Evolutionary conservation across 2,888 invertebrate species (phyloP).

Genomic region (Invenusta paracnida): DNA sequence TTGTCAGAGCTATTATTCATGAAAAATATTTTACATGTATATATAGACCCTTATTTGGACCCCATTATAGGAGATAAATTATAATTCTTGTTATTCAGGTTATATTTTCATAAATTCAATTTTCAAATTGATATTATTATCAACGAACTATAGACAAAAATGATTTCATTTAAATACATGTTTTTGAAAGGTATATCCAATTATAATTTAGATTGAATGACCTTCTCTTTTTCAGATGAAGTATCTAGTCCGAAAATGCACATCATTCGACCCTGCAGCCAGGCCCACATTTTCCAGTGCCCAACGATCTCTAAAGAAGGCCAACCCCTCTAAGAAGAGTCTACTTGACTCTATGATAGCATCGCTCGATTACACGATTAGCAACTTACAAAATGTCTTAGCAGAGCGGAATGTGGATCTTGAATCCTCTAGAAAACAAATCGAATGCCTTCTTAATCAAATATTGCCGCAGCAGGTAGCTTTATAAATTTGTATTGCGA

Average conservation of each 20-base stretch:
- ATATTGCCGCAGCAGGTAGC: constrained; percentile 52
- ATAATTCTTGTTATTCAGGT: no score
- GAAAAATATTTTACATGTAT: no score
- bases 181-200: no score
- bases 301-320: constrained; percentile 49
- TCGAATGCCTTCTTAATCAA: constrained; percentile 50
- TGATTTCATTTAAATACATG: no score
- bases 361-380: constrained; percentile 54
- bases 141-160: no score
- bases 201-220: neutral
- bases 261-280: constrained; percentile 44
- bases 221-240: neutral
- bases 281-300: constrained; percentile 52
- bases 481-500: no score
- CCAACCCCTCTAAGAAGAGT: constrained; percentile 50
- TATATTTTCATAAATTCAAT: no score
- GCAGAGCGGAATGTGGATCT: constrained; percentile 50
- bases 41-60: no score
- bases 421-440: constrained; percentile 47
- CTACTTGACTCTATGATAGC: constrained; percentile 57
- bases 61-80: no score
- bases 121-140: no score
- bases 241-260: neutral
- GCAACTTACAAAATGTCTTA: constrained; percentile 52
- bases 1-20: no score